A percentile compares a stretch with the other conserved stretches of the same genome.
phyloP scores from a whole-genome alignment of 2,113 vertebrate genomes.

The Pelusios castaneus region DNA sequence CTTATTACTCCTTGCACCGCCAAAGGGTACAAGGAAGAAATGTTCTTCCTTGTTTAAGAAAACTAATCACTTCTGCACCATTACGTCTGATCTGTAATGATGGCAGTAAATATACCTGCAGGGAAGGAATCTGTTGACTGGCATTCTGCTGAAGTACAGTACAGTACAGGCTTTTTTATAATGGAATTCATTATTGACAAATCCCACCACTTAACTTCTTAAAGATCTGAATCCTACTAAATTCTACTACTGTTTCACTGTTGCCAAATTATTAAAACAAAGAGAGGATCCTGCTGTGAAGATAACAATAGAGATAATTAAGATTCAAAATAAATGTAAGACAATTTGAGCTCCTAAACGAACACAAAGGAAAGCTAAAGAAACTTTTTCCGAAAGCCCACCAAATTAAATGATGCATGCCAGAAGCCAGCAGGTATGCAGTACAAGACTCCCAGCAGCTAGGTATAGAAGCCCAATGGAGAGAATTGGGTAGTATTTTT shows the following conservation, averaged over 20 bases:
- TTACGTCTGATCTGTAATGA: conserved; percentile 83
- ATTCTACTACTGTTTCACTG: conserved; percentile 66
- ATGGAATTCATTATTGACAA: conserved; percentile 78
- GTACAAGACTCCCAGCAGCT: conserved; percentile 56
- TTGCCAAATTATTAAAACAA: conserved; percentile 77
- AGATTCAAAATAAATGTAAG: conserved; percentile 59
- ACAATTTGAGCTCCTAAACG: conserved; percentile 29
- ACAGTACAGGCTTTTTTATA: background rate
- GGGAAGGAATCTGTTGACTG: conserved; percentile 78
- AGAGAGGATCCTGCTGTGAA: conserved; percentile 69
- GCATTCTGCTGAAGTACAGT: conserved; percentile 65
- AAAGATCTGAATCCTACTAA: conserved; percentile 73
- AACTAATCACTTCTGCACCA: conserved; percentile 83
- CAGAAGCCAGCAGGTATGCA: conserved; percentile 64
- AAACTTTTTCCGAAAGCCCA: conserved; percentile 60
- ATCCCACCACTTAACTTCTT: conserved; percentile 80
- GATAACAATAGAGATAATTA: conserved; percentile 67
- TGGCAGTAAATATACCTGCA: conserved; percentile 70
- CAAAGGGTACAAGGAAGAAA: conserved; percentile 67
- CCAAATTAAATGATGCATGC: conserved; percentile 56
- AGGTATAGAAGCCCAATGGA: conserved; percentile 52
- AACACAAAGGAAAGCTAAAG: conserved; percentile 38
- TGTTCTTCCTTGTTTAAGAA: conserved; percentile 77
- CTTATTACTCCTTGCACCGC: conserved; percentile 50
- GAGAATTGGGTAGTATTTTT: conserved; percentile 14